Conservation (phyloP, 1,140 invertebrate species). For the Chymomyza costata region DNA sequence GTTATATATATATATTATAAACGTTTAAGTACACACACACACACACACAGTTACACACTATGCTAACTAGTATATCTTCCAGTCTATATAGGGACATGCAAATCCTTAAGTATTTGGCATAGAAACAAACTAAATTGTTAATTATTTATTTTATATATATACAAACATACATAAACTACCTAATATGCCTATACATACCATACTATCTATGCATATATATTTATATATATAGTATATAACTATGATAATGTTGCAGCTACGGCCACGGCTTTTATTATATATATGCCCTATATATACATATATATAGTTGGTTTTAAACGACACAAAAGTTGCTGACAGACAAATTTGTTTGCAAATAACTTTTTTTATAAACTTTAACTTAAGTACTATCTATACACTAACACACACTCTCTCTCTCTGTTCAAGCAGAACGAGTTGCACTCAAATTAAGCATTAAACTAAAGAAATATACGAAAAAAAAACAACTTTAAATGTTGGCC, state of each 20-base stretch:
- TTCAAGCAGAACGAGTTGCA: too few species aligned
- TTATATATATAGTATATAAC: slow-evolving; percentile 7
- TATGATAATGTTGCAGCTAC: too few species aligned
- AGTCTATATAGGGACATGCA: slow-evolving; percentile 1
- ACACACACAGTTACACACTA: not conserved
- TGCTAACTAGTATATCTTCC: not conserved
- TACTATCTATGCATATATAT: slow-evolving; percentile 3
- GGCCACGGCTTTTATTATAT: not conserved
- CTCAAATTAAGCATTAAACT: slow-evolving; percentile 4
- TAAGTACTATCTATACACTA: too few species aligned
- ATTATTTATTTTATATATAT: slow-evolving; percentile 59
- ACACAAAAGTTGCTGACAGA: slow-evolving; percentile 2
- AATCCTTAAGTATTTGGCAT: slow-evolving; percentile 40
- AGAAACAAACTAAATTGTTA: slow-evolving; percentile 28
- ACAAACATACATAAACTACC: too few species aligned
- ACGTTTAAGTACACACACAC: too few species aligned
- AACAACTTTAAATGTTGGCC: slow-evolving; percentile 23
- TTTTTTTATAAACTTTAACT: too few species aligned
- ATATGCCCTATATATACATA: slow-evolving; percentile 10
- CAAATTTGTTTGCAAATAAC: slow-evolving; percentile 4
- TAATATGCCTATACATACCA: too few species aligned
- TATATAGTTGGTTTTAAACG: slow-evolving; percentile 1
- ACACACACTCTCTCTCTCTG: too few species aligned
- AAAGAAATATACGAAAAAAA: slow-evolving; percentile 6
- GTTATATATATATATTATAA: too few species aligned